phyloP scores from a whole-genome alignment of 2,888 invertebrate species.

The Chromoteleia sp. region DNA sequence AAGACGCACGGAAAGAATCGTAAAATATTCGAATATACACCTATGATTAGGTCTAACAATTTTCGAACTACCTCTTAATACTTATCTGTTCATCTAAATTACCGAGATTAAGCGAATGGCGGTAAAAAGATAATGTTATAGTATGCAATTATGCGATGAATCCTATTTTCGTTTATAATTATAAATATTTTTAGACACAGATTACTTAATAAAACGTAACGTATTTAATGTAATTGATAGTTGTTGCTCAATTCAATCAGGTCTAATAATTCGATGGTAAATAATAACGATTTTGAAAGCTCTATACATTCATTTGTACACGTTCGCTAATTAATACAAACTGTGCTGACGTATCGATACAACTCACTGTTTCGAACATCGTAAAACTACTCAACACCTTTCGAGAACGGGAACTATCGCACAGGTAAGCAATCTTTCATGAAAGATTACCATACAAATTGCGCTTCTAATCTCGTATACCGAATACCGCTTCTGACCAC shows the following conservation, averaged over 20 bases:
- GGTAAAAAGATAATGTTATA: too few relatives aligned
- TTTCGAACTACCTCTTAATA: neutral
- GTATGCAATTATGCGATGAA: too few relatives aligned
- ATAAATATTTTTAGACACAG: too few relatives aligned
- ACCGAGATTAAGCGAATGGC: neutral
- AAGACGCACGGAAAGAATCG: too few relatives aligned
- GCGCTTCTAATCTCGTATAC: constrained; percentile 27
- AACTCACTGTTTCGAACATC: constrained; percentile 1
- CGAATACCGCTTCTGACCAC: constrained; percentile 26
- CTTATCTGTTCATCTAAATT: constrained; percentile 3
- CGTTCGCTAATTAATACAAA: constrained; percentile 3
- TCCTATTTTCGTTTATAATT: too few relatives aligned
- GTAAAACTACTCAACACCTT: constrained; percentile 35
- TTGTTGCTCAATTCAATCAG: too few relatives aligned
- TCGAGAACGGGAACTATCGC: constrained; percentile 6
- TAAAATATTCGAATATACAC: neutral
- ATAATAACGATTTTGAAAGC: too few relatives aligned
- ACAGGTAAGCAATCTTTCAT: constrained; percentile 42
- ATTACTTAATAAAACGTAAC: too few relatives aligned
- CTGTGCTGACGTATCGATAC: neutral
- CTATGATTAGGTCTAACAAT: neutral
- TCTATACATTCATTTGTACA: neutral
- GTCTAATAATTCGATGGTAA: too few relatives aligned
- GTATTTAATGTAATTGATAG: too few relatives aligned
- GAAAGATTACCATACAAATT: constrained; percentile 57